Percentiles rank a stretch among this genome's conserved stretches.
phyloP scores from a whole-genome alignment of 2,113 vertebrate genomes.

The human (Homo sapiens) region DNA sequence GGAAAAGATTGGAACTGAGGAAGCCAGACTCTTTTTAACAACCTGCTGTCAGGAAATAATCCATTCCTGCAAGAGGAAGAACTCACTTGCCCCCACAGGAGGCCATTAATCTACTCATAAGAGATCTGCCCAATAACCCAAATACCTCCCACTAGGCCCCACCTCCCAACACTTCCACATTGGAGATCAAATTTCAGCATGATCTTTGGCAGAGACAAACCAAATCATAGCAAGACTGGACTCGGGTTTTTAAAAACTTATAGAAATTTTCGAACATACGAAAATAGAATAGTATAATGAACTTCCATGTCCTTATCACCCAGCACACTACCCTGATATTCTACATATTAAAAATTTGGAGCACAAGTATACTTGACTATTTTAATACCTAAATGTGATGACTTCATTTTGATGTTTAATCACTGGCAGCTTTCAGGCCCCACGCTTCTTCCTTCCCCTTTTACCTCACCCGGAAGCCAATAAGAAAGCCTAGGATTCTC shows the following conservation, averaged over 20 bases:
- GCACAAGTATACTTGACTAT: background rate
- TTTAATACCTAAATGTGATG: background rate
- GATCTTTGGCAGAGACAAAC: background rate
- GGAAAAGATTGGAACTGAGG: background rate
- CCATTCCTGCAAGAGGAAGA: background rate
- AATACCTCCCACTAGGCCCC: background rate
- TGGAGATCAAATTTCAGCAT: background rate
- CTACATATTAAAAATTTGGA: background rate
- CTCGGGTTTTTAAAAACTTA: background rate
- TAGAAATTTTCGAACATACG: background rate
- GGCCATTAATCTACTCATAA: background rate
- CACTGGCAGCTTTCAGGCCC: background rate
- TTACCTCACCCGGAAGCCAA: background rate
- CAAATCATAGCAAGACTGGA: background rate
- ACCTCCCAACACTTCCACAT: background rate
- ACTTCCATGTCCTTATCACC: background rate
- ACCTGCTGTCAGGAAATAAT: background rate
- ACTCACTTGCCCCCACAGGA: background rate
- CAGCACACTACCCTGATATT: background rate
- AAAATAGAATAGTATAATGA: background rate
- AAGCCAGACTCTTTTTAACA: background rate
- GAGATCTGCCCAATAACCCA: background rate
- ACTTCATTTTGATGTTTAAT: background rate
- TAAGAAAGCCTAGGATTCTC: background rate
- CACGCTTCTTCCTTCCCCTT: fast-evolving